Evolutionary conservation across 2,113 vertebrate species (phyloP).

Genomic region (Vimba vimba): DNA sequence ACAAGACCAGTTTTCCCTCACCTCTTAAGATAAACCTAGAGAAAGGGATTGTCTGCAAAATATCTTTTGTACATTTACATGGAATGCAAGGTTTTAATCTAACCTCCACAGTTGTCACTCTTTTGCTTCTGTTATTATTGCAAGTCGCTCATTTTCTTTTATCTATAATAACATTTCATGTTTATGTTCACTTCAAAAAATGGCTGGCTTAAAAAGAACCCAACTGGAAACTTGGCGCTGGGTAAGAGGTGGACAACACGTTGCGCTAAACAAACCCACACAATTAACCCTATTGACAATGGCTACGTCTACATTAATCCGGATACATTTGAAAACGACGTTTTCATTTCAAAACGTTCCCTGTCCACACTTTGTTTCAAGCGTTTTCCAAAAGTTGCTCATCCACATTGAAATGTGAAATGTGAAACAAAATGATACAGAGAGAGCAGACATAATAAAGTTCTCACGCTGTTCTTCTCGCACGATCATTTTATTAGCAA

Average conservation of each 20-base stretch:
- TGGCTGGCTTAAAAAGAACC: background rate
- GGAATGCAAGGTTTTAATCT: conserved; percentile 23
- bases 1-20: conserved; percentile 95
- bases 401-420: no score
- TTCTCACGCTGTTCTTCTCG: no score
- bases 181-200: background rate
- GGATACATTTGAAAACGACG: no score
- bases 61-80: conserved; percentile 5
- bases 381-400: no score
- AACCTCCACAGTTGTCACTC: background rate
- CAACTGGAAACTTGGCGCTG: background rate
- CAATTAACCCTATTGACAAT: background rate
- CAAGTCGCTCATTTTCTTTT: background rate
- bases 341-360: no score
- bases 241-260: background rate
- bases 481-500: no score
- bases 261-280: background rate
- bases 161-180: background rate
- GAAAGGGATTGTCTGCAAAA: background rate
- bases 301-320: no score
- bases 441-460: no score
- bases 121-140: conserved; percentile 8
- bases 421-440: no score
- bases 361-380: no score
- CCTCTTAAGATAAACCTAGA: conserved; percentile 62